Percentiles rank a stretch among this genome's conserved stretches.
Evolutionary conservation across 2,113 vertebrate genomes (phyloP).

Genomic region (Emydura subglobosa): DNA sequence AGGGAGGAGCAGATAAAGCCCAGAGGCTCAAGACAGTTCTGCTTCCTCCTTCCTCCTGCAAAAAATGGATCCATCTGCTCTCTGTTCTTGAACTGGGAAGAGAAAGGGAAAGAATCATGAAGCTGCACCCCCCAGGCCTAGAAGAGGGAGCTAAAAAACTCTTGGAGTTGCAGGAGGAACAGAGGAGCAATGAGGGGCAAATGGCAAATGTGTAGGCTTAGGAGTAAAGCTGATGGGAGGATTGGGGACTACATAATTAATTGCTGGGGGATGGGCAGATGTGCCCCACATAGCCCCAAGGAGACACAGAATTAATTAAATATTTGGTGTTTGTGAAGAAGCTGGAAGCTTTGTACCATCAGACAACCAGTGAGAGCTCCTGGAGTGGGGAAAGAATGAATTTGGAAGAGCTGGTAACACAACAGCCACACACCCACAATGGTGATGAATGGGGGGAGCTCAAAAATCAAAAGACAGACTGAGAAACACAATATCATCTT

Average conservation of each 20-base stretch:
- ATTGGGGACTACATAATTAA: not conserved
- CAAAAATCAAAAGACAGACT: not conserved
- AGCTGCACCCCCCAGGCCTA: too few species aligned
- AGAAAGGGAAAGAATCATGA: too few species aligned
- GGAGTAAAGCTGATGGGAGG: too few species aligned
- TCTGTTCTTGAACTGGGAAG: too few species aligned
- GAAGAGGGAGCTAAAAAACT: too few species aligned
- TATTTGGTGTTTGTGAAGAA: not conserved
- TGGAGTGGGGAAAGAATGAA: not conserved
- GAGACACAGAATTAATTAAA: not conserved
- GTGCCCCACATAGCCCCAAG: too few species aligned
- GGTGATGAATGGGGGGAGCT: not conserved
- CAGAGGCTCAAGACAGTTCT: not conserved
- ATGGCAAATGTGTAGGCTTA: not conserved
- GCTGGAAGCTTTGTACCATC: not conserved
- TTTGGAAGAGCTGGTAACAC: not conserved
- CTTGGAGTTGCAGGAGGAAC: too few species aligned
- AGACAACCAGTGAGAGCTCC: not conserved
- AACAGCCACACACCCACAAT: not conserved
- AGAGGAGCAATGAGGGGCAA: not conserved
- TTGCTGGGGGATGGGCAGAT: not conserved
- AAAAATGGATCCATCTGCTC: not conserved
- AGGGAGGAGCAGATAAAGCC: not conserved
- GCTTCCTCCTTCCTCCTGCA: not conserved
- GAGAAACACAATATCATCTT: not conserved